Percentiles rank a stretch among this genome's conserved stretches.
phyloP scores from a whole-genome alignment of 2,797 vertebrate genomes.

The Tokudaia tokunoshimensis region DNA sequence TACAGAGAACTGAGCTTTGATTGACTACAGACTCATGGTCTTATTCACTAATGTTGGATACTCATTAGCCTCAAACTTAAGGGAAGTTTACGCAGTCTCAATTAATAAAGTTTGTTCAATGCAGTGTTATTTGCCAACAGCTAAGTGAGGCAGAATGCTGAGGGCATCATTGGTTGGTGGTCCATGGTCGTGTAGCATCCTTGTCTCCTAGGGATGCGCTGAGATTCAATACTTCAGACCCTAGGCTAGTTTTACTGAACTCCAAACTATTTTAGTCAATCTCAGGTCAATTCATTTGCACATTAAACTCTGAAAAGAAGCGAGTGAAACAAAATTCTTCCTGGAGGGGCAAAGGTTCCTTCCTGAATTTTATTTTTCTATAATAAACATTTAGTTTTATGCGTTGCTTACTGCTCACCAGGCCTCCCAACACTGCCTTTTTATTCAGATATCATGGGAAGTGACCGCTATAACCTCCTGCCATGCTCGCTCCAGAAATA shows the following conservation, averaged over 20 bases:
- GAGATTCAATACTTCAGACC: background rate
- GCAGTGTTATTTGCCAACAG: background rate
- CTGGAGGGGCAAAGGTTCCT: background rate
- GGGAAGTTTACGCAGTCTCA: background rate
- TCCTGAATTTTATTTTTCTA: background rate
- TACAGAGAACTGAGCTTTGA: conserved; percentile 11
- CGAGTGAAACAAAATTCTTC: conserved; percentile 18
- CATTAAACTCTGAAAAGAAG: conserved; percentile 54
- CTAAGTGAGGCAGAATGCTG: background rate
- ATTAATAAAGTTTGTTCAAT: background rate
- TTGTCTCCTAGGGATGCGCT: background rate
- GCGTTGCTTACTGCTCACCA: conserved; percentile 9
- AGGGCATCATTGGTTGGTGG: background rate
- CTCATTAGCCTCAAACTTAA: background rate
- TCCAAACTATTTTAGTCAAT: background rate
- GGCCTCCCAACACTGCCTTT: conserved; percentile 35
- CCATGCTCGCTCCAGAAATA: conserved; percentile 54
- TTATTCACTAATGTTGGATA: background rate
- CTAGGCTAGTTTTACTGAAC: background rate
- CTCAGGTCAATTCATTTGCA: background rate
- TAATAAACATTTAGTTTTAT: conserved; percentile 52
- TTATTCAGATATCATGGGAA: conserved; percentile 50
- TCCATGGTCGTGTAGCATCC: background rate
- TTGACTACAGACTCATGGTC: background rate
- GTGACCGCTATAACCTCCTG: conserved; percentile 49